Evolutionary conservation across 2,113 vertebrate species (phyloP), one percentile per base, ranked within the genome.

Genomic region (Gadus macrocephalus): DNA sequence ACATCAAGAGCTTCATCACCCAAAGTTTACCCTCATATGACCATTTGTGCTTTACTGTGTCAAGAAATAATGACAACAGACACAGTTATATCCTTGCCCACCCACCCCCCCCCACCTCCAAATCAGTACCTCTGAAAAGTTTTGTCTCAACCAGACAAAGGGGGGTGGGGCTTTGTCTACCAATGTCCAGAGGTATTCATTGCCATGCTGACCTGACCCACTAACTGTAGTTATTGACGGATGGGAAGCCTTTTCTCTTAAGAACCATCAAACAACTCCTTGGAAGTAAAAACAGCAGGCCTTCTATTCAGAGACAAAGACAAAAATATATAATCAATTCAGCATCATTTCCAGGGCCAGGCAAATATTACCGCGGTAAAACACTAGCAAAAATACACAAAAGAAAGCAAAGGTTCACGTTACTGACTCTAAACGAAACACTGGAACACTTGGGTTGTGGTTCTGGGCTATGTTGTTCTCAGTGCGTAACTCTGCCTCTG

Each of bases 201-300:
- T 61, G 72, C 66, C 67, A 72, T 64, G 69, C 58, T 17, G 38
- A 68, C 70, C 35, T 75, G 77, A 83, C 68, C 78, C 53, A 16
- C 31, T 25, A 58, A 58, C 42, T 75, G 64, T 81, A 73, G 82
- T 80, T 74, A 79, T 66, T 65, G 69, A 67, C 56, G 53, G 17
- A 58, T 38, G 68, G 15, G 12, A 65, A 70, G 42, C 64, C 67
- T 73, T 66, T 71, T 28, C 11, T 61, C 42, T 42, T 35, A 35
- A 35, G 31, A 35, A 35, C 31, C 42, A 9, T 49, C 8, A 49
- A 49, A 49, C 42, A 49, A 25, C 19, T 35, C n/a, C 61, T 62
- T 11, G 5, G 28, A 12, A 12, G 11, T 27, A 35, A 35, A 35
- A 35, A 35, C 31, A 35, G 6, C 31, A 35, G 4, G 31, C 31